Evolutionary conservation across 2,797 vertebrate species (phyloP), one percentile per base, ranked within the genome.

Genomic region (Chanos chanos): DNA sequence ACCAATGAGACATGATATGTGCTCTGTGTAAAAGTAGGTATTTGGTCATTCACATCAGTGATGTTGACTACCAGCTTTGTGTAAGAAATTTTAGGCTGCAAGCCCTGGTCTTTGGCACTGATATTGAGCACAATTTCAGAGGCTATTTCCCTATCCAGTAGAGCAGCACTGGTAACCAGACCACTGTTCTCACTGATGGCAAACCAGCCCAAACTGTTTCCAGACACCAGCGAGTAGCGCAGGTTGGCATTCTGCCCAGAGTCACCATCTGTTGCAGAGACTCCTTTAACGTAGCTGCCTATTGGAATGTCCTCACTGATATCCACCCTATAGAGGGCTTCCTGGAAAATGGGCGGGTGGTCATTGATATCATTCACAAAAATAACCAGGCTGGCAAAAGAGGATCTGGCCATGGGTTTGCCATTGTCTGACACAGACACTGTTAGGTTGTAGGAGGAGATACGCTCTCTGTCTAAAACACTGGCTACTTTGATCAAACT

Each of bases 281-380:
- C 88, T 36, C 96, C 95, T 80, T 91, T 91, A 79, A 99, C 92
- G 1, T 97, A 99, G 75, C 96, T 99, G 78, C 96, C 96, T 61
- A 87, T 85, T 7, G 95, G 96, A 53, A 93, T 87, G 59, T 96
- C 95, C 78, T 99, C 97, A 1, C 92, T 93, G 82, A 99, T 92
- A 69, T 94, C 91, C 54, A 96, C 96, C 58, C 86, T 80, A 83
- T 98, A 98, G 75, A 93, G 83, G 0, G 84, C 85, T 78, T 95
- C 90, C 56, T 94, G 92, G 7, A 99, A 99, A 70, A 97, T 90
- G 0, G 96, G 97, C 0, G 96, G 94, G 79, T 99, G 96, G 79
- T 99, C 96, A 0, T 98, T 98, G 71, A 99, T 95, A 80, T 99
- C 97, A 5, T 98, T 99, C 51, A 99, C 94, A 59, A 97, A 97